These are phyloP conservation scores for Thripadectes ignobilis DNA, from an alignment of 2,797 vertebrate species.

Conservation along the genomic window DNA sequence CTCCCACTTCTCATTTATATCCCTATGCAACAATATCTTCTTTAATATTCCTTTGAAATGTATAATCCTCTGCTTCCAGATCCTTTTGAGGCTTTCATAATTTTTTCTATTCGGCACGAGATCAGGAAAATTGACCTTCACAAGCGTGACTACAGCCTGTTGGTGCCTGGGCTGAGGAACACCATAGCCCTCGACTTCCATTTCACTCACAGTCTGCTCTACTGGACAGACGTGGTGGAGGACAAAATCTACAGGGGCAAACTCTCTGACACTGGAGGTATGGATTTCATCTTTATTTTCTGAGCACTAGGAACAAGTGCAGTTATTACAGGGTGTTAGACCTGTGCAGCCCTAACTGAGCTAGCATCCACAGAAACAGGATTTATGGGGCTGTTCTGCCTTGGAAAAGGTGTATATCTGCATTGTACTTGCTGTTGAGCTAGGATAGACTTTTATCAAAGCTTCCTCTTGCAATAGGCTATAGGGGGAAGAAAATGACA, in stretches of 20 bases:
- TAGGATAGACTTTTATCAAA: not conserved
- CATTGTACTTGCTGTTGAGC: not conserved
- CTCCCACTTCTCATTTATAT: not conserved
- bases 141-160: constrained; percentile 94
- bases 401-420: fast-evolving
- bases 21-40: not conserved
- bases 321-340: not conserved
- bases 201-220: constrained; percentile 93
- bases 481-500: not conserved
- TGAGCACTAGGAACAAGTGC: not conserved
- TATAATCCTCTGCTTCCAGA: constrained; percentile 79
- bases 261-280: constrained; percentile 94
- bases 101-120: constrained; percentile 99
- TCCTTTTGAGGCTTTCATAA: constrained; percentile 98
- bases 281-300: not conserved
- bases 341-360: not conserved
- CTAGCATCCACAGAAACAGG: not conserved
- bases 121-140: constrained; percentile 98
- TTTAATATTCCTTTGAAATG: constrained; percentile 3
- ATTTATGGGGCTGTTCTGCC: not conserved
- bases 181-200: constrained; percentile 99
- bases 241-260: constrained; percentile 98
- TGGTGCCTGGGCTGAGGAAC: constrained; percentile 95
- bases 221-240: constrained; percentile 99
- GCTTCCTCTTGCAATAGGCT: not conserved